Base-by-base conservation (phyloP, 1,140 invertebrate genomes). In the Lasioglossum albipes region DNA sequence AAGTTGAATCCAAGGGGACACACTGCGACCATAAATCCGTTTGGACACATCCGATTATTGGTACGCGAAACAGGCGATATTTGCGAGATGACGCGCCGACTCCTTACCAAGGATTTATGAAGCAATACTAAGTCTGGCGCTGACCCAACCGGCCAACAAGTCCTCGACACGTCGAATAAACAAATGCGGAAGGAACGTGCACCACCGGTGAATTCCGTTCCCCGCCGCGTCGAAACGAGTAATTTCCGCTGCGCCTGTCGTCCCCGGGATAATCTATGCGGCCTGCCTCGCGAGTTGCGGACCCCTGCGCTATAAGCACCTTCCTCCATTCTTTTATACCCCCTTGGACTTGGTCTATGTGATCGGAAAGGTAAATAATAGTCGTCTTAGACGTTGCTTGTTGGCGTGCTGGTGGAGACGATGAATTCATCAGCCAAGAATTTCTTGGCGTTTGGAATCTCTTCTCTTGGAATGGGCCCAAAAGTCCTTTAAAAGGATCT, bases 111-210 rank as follows among this genome's bases (percentile, higher is more conserved):
- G 84, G 84, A 92, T 92, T 92, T 91, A 92, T 91, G 90, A 90
- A 90, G 91, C 89, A 92, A 92, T 92, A 92, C 89, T 75, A 84
- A 79, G 78, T 89, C 89, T 91, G 91, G 91, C 90, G 86, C 70
- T 82, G 86, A 78, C 85, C 90, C 91, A 92, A 84, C 73, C 84
- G 86, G 80, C 84, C 84, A 88, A 87, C 87, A 87, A 94, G 95
- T 85, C 61, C 79, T 49, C 86, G 74, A 76, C 78, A 76, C 62
- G 62, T 65, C 82, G 71, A 81, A 86, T 86, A 86, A 87, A 87
- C 85, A 86, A 87, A 87, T 86, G 75, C 75, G 73, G 49, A 85
- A 79, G 4, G 62, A 65, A 59, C 65, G 36, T 54, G 62, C n/a
- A 57, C 49, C 18, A 57, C 67, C 41, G n/a, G 52, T 36, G 71